Evolutionary conservation across 2,888 invertebrate species (phyloP).

Genomic region (Hydrotaea cyrtoneurina): DNA sequence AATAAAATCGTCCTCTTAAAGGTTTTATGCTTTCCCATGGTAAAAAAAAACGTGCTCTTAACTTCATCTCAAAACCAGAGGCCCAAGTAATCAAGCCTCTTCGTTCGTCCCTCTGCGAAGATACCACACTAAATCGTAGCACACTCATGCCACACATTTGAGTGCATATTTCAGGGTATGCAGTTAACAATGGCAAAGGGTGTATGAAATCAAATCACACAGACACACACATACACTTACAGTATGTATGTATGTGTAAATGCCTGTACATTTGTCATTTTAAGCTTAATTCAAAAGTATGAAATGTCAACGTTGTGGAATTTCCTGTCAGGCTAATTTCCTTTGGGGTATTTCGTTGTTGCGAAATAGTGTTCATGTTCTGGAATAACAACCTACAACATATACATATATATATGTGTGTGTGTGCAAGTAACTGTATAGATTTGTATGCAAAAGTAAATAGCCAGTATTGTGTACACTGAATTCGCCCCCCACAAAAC

Average conservation of each 20-base stretch:
- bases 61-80: no score
- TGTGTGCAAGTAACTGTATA: constrained; percentile 9
- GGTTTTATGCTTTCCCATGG: no score
- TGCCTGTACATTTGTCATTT: constrained; percentile 50
- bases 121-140: no score
- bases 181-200: no score
- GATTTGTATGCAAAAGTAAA: constrained; percentile 46
- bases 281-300: constrained; percentile 61
- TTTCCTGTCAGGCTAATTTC: constrained; percentile 78
- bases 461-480: not conserved
- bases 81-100: no score
- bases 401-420: not conserved
- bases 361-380: constrained; percentile 35
- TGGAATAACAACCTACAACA: not conserved
- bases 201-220: no score
- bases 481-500: not conserved
- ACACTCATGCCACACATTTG: no score
- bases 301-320: constrained; percentile 72
- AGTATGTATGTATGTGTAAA: not conserved
- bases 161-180: no score
- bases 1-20: no score
- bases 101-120: no score
- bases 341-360: constrained; percentile 71
- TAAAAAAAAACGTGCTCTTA: no score
- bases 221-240: no score